phyloP scores from a whole-genome alignment of 2,113 vertebrate genomes.

The Thamnophis sirtalis region DNA sequence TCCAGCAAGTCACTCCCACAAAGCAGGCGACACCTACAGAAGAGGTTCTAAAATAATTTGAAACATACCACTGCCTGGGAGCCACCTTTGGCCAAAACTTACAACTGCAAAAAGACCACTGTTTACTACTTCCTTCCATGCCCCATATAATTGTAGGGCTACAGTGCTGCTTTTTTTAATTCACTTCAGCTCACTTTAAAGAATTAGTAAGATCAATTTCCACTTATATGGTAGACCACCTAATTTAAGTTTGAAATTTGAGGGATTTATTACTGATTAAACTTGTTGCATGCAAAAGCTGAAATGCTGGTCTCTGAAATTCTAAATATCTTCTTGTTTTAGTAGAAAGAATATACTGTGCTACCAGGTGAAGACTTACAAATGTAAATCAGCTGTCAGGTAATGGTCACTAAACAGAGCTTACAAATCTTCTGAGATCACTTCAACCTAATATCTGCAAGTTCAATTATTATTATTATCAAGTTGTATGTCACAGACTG shows the following conservation, averaged over 20 bases:
- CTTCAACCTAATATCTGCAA: not conserved
- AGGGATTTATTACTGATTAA: not conserved
- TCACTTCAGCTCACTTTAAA: not conserved
- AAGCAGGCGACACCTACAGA: too few species aligned
- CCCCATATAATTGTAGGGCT: not conserved
- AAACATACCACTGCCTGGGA: too few species aligned
- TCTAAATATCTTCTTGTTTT: not conserved
- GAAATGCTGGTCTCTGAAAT: not conserved
- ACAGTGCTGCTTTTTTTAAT: not conserved
- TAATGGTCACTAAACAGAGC: not conserved
- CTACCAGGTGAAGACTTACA: not conserved
- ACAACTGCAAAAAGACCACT: not conserved
- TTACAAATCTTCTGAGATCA: not conserved
- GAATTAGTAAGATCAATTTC: not conserved
- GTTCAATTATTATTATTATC: not conserved
- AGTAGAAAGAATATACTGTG: not conserved
- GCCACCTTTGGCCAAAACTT: not conserved
- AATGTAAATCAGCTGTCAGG: not conserved
- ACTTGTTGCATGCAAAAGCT: not conserved
- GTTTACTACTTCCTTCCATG: not conserved
- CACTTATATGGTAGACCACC: not conserved
- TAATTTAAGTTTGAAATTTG: not conserved
- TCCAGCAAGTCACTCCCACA: too few species aligned
- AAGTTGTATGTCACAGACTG: not conserved
- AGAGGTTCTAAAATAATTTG: too few species aligned